Percentiles rank a stretch among this genome's conserved stretches.
phyloP scores from a whole-genome alignment of 2,888 invertebrate species.

The Conchocele bisecta region DNA sequence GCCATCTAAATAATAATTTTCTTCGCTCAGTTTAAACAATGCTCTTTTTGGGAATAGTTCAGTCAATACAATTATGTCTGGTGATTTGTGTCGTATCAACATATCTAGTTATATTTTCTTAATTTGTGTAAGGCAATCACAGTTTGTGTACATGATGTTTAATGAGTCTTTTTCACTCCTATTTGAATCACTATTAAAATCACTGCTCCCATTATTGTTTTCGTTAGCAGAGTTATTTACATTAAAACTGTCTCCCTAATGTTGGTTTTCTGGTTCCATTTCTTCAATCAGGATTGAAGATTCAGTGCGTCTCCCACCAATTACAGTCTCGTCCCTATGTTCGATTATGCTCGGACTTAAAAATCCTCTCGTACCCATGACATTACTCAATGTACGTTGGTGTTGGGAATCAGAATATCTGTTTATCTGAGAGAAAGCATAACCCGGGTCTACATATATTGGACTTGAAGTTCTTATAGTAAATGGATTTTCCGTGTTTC shows the following conservation, averaged over 20 bases:
- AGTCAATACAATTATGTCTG: background rate
- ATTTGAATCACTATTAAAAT: conserved; percentile 1
- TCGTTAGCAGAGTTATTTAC: conserved; percentile 1
- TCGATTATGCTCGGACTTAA: too few relatives aligned
- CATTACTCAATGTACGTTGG: too few relatives aligned
- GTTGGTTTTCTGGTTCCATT: too few relatives aligned
- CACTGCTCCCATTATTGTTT: background rate
- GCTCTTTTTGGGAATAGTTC: background rate
- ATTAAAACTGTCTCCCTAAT: background rate
- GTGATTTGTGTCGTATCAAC: background rate
- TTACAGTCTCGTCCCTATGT: background rate
- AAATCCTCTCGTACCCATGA: too few relatives aligned
- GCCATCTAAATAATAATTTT: background rate
- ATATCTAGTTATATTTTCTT: background rate
- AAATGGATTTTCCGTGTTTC: too few relatives aligned
- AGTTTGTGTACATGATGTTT: background rate
- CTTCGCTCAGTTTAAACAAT: background rate
- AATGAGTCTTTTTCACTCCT: background rate
- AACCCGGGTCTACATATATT: too few relatives aligned
- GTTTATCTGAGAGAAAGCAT: too few relatives aligned
- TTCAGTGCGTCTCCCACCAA: background rate
- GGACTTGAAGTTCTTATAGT: too few relatives aligned
- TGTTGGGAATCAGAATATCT: too few relatives aligned
- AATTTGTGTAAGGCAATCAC: background rate
- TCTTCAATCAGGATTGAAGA: too few relatives aligned